Evolutionary conservation across 2,888 invertebrate genomes (phyloP).

Genomic region (Acrocera orbiculus): DNA sequence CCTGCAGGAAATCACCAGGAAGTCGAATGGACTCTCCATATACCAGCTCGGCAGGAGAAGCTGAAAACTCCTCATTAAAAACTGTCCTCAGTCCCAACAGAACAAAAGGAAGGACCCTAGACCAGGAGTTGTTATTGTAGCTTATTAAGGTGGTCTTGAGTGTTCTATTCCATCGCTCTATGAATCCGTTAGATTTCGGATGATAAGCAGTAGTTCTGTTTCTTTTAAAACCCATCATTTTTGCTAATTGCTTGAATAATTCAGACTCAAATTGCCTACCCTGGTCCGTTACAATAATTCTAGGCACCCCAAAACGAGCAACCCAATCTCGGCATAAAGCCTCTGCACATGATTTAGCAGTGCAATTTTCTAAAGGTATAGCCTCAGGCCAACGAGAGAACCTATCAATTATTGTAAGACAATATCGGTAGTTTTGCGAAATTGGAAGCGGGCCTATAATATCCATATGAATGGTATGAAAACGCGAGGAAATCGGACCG

Average conservation of each 20-base stretch:
- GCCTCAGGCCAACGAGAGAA: slow-evolving; percentile 8
- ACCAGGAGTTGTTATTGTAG: no score
- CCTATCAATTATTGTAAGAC: slow-evolving; percentile 1
- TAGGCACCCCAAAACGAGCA: slow-evolving; percentile 6
- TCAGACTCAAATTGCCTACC: slow-evolving; percentile 7
- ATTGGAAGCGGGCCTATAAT: no score
- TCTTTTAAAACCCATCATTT: slow-evolving; percentile 1
- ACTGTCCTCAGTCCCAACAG: no score
- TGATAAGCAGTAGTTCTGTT: slow-evolving; percentile 6
- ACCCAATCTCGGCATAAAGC: slow-evolving; percentile 5
- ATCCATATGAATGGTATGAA: no score
- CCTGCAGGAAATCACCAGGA: no score
- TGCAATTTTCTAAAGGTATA: slow-evolving; percentile 4
- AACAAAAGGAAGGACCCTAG: no score
- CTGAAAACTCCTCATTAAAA: no score
- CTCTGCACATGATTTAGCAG: slow-evolving; percentile 11
- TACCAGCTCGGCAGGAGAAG: no score
- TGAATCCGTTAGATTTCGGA: slow-evolving; percentile 6
- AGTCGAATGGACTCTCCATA: no score
- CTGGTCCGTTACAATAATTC: slow-evolving; percentile 4
- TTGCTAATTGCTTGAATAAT: slow-evolving; percentile 2
- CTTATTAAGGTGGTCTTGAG: no score
- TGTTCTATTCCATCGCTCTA: slow-evolving; percentile 25
- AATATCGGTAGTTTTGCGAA: slow-evolving; percentile 5
- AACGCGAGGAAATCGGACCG: no score